phyloP scores from a whole-genome alignment of 2,888 invertebrate species.

The Antitype chi region DNA sequence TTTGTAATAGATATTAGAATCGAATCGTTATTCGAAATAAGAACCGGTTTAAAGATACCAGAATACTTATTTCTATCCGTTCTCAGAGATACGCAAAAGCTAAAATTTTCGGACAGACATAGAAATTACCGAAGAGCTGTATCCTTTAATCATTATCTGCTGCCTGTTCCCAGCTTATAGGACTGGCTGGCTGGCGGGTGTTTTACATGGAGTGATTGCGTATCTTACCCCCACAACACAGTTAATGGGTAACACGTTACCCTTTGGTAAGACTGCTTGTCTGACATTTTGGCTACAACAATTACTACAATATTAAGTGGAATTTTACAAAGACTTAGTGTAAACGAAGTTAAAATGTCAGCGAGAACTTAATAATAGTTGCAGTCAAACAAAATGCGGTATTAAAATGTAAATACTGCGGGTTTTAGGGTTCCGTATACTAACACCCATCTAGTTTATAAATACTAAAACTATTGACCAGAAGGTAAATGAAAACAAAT shows the following conservation, averaged over 20 bases:
- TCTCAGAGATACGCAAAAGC: too few relatives aligned
- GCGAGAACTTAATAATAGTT: slow-evolving; percentile 6
- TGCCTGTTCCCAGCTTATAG: not conserved
- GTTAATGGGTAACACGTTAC: too few relatives aligned
- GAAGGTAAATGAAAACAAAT: not conserved
- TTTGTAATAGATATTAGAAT: too few relatives aligned
- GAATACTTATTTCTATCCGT: too few relatives aligned
- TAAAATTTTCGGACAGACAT: not conserved
- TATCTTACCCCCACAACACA: not conserved
- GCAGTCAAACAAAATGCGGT: slow-evolving; percentile 40
- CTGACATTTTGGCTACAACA: not conserved
- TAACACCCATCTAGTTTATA: not conserved
- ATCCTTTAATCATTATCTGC: too few relatives aligned
- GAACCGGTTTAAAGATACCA: too few relatives aligned
- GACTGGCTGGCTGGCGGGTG: too few relatives aligned
- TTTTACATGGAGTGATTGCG: not conserved
- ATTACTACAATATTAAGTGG: not conserved
- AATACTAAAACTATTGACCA: too few relatives aligned
- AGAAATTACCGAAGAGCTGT: too few relatives aligned
- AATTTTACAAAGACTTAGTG: not conserved
- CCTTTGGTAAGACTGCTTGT: not conserved
- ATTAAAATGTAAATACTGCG: slow-evolving; percentile 39
- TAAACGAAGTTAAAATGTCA: slow-evolving; percentile 24
- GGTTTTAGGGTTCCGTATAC: slow-evolving; percentile 23
- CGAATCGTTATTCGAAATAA: too few relatives aligned